Evolutionary conservation across 2,888 invertebrate species (phyloP), one percentile per base, ranked within the genome.

Genomic region (Acrocera orbiculus): DNA sequence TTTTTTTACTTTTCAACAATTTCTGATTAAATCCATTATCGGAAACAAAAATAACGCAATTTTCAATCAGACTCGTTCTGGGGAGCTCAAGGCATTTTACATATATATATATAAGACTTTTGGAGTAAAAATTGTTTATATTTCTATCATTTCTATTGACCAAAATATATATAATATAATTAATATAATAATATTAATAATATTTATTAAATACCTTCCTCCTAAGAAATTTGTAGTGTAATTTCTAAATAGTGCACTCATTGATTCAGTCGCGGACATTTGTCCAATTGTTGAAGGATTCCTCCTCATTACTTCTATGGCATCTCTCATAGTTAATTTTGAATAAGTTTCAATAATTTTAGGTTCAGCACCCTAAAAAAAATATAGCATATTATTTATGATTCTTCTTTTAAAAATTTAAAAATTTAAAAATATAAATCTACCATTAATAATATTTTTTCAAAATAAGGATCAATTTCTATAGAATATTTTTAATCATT

Each of bases 321-420:
- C 93, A 57, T 93, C 93, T 48, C 77, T 76, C 81, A 90, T 85
- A 15, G 87, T 86, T 46, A 92, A 61, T 54, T 89, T 89, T 4
- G 89, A 87, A 61, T 87, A 89, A 0, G 92, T 90, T 59, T 92
- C 89, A 49, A 92, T 67, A 47, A 92, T 89, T 58, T 90, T 90
- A 34, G 89, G 90, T 52, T 89, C 89, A 30, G 78, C 79, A 40
- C 86, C 85, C 68, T 61, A 28, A 20, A 26, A 17, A 37, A 32
- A 27, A 22, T 9, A 23, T 24, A 25, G n/a, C 2, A 17, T 16
- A 3, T 35, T 20, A 23, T 31, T 14, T 24, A 14, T 17, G 7
- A 22, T 9, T 22, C 9, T 22, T 2, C 10, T 17, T 6, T 20
- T 24, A 24, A n/a, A n/a, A n/a, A n/a, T n/a, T n/a, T n/a, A n/a